These are phyloP conservation scores for Choristoneura fumiferana DNA, from an alignment of 1,140 invertebrate genomes.

Conservation along the genomic window DNA sequence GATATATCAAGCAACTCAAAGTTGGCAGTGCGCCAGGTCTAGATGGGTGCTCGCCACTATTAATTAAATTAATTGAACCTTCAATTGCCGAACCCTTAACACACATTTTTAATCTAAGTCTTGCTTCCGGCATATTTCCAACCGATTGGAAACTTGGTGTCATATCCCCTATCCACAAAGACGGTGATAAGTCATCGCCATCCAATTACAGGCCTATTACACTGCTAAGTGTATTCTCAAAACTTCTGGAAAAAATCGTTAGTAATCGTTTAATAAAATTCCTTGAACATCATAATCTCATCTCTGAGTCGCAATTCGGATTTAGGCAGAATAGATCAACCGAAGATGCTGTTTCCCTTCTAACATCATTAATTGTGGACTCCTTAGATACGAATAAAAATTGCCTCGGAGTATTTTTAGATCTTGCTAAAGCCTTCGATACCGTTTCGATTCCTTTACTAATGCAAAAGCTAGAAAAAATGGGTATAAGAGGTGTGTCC, in stretches of 20 bases:
- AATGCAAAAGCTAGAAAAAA: too few relatives aligned
- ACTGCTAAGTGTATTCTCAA: neutral
- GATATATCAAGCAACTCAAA: neutral
- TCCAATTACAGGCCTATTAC: conserved; percentile 17
- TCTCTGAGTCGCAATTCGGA: neutral
- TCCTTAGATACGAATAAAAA: too few relatives aligned
- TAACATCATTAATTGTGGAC: too few relatives aligned
- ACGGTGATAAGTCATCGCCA: neutral
- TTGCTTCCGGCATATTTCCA: neutral
- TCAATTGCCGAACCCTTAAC: neutral
- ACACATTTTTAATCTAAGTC: neutral
- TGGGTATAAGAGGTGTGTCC: too few relatives aligned
- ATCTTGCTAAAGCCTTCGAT: too few relatives aligned
- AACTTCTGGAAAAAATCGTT: conserved; percentile 12
- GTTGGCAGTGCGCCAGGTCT: neutral
- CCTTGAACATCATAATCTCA: neutral
- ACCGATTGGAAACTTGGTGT: neutral
- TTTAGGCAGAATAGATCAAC: neutral
- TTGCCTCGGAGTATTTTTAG: too few relatives aligned
- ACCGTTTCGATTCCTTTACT: too few relatives aligned
- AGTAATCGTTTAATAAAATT: neutral
- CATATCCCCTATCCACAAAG: neutral
- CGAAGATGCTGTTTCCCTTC: too few relatives aligned
- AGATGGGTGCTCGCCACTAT: neutral
- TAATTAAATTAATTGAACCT: neutral